phyloP scores from a whole-genome alignment of 2,113 vertebrate genomes.

The Thamnophis sirtalis region DNA sequence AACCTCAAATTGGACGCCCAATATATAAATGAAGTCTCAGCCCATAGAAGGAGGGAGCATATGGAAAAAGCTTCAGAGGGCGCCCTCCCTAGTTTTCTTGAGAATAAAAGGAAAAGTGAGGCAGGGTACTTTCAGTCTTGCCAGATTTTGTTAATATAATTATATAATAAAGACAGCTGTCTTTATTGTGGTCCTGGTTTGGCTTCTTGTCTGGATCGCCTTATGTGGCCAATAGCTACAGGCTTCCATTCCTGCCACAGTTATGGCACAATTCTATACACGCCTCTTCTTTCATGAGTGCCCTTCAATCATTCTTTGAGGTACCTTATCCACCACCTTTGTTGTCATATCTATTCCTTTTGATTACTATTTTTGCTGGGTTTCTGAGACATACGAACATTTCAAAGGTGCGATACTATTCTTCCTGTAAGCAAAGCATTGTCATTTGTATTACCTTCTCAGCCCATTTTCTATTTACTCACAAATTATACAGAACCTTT shows the following conservation, averaged over 20 bases:
- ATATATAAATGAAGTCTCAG: not conserved
- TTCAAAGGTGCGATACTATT: not conserved
- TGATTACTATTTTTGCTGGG: not conserved
- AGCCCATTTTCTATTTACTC: not conserved
- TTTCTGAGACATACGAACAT: not conserved
- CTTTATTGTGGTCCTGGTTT: not conserved
- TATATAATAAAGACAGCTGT: not conserved
- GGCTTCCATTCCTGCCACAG: not conserved
- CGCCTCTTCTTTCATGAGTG: not conserved
- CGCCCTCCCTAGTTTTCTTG: not conserved
- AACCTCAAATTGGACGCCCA: not conserved
- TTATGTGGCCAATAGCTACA: not conserved
- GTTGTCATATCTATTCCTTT: not conserved
- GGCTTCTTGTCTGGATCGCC: not conserved
- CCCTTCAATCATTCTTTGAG: not conserved
- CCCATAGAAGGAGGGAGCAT: not conserved
- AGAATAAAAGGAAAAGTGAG: not conserved
- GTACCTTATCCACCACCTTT: not conserved
- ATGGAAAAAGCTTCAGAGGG: not conserved
- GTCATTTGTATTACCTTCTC: not conserved
- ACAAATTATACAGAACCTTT: not conserved
- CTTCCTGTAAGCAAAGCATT: not conserved
- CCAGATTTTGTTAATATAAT: not conserved
- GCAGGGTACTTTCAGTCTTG: not conserved
- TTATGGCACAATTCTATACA: not conserved